Conservation (phyloP, 1,140 invertebrate species). For the Sinonovacula constricta region DNA sequence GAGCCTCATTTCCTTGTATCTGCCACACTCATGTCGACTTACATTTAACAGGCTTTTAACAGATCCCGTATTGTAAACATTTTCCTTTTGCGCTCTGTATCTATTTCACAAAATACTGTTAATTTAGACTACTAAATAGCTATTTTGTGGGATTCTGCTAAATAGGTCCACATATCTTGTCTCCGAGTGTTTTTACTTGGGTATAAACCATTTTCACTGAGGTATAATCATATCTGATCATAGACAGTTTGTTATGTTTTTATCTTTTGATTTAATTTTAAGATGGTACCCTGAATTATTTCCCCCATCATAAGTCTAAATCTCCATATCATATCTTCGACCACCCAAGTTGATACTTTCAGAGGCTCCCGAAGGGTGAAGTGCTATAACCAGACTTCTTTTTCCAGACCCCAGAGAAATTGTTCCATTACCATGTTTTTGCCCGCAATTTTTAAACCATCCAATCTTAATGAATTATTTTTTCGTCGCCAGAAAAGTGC, state of each 20-base stretch:
- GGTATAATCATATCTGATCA: conserved; percentile 35
- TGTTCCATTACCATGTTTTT: not conserved
- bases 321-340: conserved; percentile 47
- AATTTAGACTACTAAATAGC: conserved; percentile 36
- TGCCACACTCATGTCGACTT: not conserved
- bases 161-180: conserved; percentile 28
- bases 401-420: too few species aligned
- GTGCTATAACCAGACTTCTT: not conserved
- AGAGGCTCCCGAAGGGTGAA: conserved; percentile 21
- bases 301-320: conserved; percentile 53
- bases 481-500: too few species aligned
- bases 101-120: conserved; percentile 45
- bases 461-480: not conserved
- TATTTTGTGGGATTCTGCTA: conserved; percentile 2
- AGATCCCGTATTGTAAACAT: not conserved
- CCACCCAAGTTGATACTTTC: conserved; percentile 46
- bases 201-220: conserved; percentile 44
- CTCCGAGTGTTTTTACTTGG: conserved; percentile 6
- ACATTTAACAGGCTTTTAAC: not conserved
- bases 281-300: conserved; percentile 49
- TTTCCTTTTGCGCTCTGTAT: conserved; percentile 25
- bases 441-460: not conserved
- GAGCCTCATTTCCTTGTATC: too few species aligned
- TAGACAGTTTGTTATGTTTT: conserved; percentile 22
- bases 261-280: conserved; percentile 51